Percentiles rank a stretch among this genome's conserved stretches.
Conservation (phyloP, 2,113 vertebrate genomes). For the Gasterosteus nipponicus region DNA sequence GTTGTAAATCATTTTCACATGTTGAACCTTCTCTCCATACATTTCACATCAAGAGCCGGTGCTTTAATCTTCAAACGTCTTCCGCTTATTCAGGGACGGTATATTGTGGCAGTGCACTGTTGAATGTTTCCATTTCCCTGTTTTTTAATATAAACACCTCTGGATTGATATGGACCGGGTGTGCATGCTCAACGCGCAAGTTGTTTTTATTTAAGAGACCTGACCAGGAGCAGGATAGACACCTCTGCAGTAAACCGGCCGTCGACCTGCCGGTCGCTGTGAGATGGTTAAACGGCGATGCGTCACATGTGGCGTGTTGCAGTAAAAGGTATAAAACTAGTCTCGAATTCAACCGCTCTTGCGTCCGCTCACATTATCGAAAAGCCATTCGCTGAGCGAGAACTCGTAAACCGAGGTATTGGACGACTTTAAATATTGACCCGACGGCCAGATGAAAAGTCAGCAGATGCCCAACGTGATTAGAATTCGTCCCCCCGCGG, state of each 20-base stretch:
- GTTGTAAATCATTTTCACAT: conserved; percentile 42
- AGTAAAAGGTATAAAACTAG: conserved; percentile 19
- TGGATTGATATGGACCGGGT: background rate
- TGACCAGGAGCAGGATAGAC: conserved; percentile 30
- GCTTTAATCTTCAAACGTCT: background rate
- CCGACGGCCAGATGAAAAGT: background rate
- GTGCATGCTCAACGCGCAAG: conserved; percentile 13
- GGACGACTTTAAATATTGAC: background rate
- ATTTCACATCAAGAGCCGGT: background rate
- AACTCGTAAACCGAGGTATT: background rate
- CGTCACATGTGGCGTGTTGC: conserved; percentile 10
- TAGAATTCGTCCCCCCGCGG: background rate
- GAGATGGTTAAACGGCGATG: conserved; percentile 17
- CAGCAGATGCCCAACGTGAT: background rate
- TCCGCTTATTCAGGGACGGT: background rate
- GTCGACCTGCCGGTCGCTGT: conserved; percentile 10
- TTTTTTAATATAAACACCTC: background rate
- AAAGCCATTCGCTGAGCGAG: background rate
- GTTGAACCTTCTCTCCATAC: conserved; percentile 12
- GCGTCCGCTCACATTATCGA: background rate
- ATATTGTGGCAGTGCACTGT: background rate
- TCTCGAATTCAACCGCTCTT: background rate
- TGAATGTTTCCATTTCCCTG: background rate
- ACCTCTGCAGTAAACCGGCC: background rate
- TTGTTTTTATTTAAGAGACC: conserved; percentile 27